Evolutionary conservation across 2,888 invertebrate species (phyloP).

Genomic region (Poecilus cupreus): DNA sequence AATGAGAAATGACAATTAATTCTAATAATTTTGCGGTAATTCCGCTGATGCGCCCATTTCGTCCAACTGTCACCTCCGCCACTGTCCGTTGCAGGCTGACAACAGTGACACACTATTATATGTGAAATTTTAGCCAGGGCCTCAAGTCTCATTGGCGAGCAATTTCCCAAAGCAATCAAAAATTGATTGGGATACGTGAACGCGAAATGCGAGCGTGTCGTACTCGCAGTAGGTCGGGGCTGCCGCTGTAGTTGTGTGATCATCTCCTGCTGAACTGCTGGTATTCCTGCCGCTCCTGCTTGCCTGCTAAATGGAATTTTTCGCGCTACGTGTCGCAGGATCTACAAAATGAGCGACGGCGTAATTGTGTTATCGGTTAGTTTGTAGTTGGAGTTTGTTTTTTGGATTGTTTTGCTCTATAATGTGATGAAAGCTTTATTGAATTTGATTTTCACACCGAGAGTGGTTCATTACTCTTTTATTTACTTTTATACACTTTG

Average conservation of each 20-base stretch:
- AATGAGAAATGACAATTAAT: too few relatives aligned
- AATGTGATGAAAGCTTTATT: conserved; percentile 17
- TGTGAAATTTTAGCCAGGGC: conserved; percentile 48
- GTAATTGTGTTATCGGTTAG: conserved; percentile 23
- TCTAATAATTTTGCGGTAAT: too few relatives aligned
- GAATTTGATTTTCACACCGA: neutral
- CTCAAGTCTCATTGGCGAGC: conserved; percentile 52
- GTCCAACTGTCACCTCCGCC: neutral
- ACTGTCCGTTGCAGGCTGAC: neutral
- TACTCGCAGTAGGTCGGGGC: too few relatives aligned
- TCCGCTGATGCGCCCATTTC: too few relatives aligned
- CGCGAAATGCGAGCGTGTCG: neutral
- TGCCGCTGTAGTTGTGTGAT: neutral
- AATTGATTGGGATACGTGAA: conserved; percentile 54
- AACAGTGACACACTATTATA: conserved; percentile 30
- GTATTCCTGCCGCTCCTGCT: conserved; percentile 13
- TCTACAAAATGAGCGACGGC: conserved; percentile 26
- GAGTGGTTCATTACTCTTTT: neutral
- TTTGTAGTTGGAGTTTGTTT: conserved; percentile 38
- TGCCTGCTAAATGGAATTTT: conserved; percentile 39
- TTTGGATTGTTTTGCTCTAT: conserved; percentile 14
- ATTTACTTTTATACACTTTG: neutral
- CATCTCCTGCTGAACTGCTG: conserved; percentile 2
- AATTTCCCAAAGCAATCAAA: conserved; percentile 58
- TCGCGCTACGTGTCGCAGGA: conserved; percentile 8